phyloP scores from a whole-genome alignment of 2,113 vertebrate genomes.

The Columba livia region DNA sequence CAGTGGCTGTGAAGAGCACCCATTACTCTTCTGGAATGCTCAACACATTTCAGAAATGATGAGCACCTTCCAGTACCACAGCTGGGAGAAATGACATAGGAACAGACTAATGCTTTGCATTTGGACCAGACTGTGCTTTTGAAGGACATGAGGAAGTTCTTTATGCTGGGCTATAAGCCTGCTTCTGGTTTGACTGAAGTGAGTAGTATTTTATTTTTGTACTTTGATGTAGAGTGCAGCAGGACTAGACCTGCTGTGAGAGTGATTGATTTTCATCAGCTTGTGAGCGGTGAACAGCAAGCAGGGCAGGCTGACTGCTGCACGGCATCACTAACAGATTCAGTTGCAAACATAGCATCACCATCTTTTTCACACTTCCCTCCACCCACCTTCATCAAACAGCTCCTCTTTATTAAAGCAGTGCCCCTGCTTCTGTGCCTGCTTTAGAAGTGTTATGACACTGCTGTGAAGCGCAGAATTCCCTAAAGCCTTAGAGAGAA shows the following conservation, averaged over 20 bases:
- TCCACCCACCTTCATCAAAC: constrained; percentile 29
- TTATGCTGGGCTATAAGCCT: neutral
- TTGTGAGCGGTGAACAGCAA: constrained; percentile 2
- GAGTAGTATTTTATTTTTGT: constrained; percentile 19
- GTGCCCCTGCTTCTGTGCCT: constrained; percentile 17
- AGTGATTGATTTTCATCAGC: constrained; percentile 51
- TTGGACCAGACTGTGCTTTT: neutral
- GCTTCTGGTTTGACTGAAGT: constrained; percentile 12
- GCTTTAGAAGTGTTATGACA: constrained; percentile 57
- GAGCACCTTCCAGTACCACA: neutral
- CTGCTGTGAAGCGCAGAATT: constrained; percentile 49
- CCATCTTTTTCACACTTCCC: constrained; percentile 15
- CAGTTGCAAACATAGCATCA: constrained; percentile 13
- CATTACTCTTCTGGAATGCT: neutral
- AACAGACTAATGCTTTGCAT: neutral
- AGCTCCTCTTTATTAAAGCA: constrained; percentile 52
- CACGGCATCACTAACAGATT: constrained; percentile 18
- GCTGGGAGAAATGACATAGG: neutral
- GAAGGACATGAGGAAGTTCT: constrained; percentile 10
- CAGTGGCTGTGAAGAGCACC: neutral
- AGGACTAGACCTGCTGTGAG: constrained; percentile 42
- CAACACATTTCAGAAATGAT: neutral
- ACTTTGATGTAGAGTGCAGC: constrained; percentile 43
- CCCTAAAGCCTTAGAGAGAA: constrained; percentile 16
- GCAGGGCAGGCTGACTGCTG: constrained; percentile 1